Conservation (phyloP, 2,888 invertebrate genomes). For the Polymixis lichenea region DNA sequence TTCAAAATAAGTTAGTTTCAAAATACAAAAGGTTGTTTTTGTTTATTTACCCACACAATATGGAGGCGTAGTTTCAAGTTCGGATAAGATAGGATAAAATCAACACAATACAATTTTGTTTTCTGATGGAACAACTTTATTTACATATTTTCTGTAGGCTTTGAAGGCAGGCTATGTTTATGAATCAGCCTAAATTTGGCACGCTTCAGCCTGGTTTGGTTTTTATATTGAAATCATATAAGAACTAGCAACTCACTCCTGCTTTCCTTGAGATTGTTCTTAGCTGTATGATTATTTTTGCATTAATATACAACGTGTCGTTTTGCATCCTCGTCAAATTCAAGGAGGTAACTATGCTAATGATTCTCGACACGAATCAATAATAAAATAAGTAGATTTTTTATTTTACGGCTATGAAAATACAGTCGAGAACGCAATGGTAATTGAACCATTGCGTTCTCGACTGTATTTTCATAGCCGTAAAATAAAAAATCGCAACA, state of each 20-base stretch:
- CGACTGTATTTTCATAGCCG: too few species aligned
- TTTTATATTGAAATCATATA: slow-evolving; percentile 24
- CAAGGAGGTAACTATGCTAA: too few species aligned
- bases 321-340: too few species aligned
- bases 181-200: slow-evolving; percentile 48
- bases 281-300: background rate
- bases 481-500: too few species aligned
- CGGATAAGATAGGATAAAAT: slow-evolving; percentile 35
- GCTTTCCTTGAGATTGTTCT: slow-evolving; percentile 16
- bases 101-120: slow-evolving; percentile 48
- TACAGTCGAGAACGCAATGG: too few species aligned
- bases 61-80: slow-evolving; percentile 31
- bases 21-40: slow-evolving; percentile 25
- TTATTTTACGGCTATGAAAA: too few species aligned
- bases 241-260: background rate
- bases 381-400: too few species aligned
- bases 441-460: too few species aligned
- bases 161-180: slow-evolving; percentile 34
- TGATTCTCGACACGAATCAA: too few species aligned
- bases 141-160: slow-evolving; percentile 53
- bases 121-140: slow-evolving; percentile 42
- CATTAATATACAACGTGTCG: background rate
- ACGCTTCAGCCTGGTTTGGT: slow-evolving; percentile 13
- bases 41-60: slow-evolving; percentile 25
- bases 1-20: slow-evolving; percentile 23